Base-by-base conservation (phyloP, 2,888 invertebrate species). In the Synergus japonicus region DNA sequence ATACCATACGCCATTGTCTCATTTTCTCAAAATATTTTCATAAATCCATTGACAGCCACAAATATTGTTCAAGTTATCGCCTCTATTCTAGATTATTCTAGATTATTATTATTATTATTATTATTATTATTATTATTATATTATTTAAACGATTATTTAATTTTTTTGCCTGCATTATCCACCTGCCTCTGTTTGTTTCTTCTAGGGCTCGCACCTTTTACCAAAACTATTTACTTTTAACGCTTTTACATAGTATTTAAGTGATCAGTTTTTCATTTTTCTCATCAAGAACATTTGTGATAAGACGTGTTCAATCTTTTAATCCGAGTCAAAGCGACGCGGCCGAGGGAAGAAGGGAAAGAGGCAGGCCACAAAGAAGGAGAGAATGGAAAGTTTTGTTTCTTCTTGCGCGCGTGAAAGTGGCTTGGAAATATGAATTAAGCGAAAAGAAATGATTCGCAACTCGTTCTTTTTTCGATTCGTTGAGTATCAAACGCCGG, bases 331-430 rank as follows among this genome's bases (percentile, higher is more conserved):
- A 22, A 29, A 29, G 44, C 22, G 46, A 46, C 46, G 29, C 18
- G 63, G 69, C 37, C 77, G 64, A 79, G 76, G 58, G 69, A 76
- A 79, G 77, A 76, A 64, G 78, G 77, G 63, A 76, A 69, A 69
- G 77, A 78, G 43, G 78, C 67, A 66, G 76, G 76, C 29, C 79
- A 84, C 81, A 85, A 81, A 84, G 84, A 85, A 85, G 84, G 73
- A 49, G 73, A 73, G 73, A 73, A 73, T 73, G 49, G 54, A 73
- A 54, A 54, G 54, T 73, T 73, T 73, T 54, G 15, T 54, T 81
- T 83, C 81, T 83, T 83, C 77, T 79, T 76, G 79, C 46, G 60
- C 77, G 58, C 41, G 44, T 54, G 41, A 29, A 58, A 67, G 76
- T 63, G 60, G 54, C 44, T 64, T 29, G 43, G 46, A 76, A 76